phyloP scores from a whole-genome alignment of 2,888 invertebrate species.

The Phytoseiulus persimilis region DNA sequence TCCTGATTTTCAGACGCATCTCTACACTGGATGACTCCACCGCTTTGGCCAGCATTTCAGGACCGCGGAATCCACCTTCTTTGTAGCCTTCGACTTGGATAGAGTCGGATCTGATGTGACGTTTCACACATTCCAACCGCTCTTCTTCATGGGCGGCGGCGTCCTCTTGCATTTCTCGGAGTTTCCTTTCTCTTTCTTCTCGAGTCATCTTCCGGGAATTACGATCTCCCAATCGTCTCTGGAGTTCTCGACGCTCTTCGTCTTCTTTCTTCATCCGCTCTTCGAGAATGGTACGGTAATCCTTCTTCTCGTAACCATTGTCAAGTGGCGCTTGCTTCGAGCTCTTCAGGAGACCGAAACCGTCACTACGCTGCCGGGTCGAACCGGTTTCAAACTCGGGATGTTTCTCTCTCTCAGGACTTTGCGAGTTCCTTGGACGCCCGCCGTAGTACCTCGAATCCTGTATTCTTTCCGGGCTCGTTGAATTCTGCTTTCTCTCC shows the following conservation, averaged over 20 bases:
- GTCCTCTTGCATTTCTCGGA: slow-evolving; percentile 73
- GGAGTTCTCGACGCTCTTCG: not conserved
- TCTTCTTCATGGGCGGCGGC: slow-evolving; percentile 57
- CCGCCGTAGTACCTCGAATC: too few relatives aligned
- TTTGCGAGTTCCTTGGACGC: not conserved
- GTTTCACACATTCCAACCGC: slow-evolving; percentile 50
- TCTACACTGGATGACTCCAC: slow-evolving; percentile 66
- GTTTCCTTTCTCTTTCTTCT: slow-evolving; percentile 62
- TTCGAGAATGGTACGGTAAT: slow-evolving; percentile 9
- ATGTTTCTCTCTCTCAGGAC: slow-evolving; percentile 10
- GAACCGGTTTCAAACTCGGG: not conserved
- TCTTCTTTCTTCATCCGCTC: slow-evolving; percentile 8
- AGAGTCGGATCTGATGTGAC: slow-evolving; percentile 50
- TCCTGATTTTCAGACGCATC: slow-evolving; percentile 73
- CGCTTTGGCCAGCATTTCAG: slow-evolving; percentile 57
- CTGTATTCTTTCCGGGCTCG: not conserved
- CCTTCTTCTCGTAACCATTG: slow-evolving; percentile 39
- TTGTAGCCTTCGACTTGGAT: slow-evolving; percentile 1
- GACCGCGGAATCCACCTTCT: slow-evolving; percentile 22
- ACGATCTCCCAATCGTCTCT: not conserved
- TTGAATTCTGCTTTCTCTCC: not conserved
- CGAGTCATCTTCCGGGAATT: slow-evolving; percentile 48
- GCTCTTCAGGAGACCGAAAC: not conserved
- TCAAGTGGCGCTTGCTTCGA: slow-evolving; percentile 40
- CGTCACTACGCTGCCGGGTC: not conserved